These are phyloP conservation scores for Epinephelus fuscoguttatus DNA, from an alignment of 2,113 vertebrate genomes.

Conservation along the genomic window DNA sequence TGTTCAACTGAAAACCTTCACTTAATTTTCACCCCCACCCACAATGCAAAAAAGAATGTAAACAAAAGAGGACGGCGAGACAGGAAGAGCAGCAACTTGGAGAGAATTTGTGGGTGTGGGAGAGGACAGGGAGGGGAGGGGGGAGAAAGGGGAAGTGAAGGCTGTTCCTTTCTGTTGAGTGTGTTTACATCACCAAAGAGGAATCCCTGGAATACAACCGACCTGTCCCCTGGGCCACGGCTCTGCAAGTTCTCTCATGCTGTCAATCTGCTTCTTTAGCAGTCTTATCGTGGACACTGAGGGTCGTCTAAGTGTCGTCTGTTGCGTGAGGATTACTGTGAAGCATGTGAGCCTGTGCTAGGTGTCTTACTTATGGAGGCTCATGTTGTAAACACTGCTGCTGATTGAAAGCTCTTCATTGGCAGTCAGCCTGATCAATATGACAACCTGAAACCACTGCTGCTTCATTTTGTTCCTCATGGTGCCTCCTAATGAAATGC, in stretches of 20 bases:
- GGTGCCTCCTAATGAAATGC: not conserved
- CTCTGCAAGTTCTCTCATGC: constrained; percentile 21
- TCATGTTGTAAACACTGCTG: fast-evolving
- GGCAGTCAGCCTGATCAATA: constrained; percentile 39
- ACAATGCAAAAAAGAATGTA: constrained; percentile 41
- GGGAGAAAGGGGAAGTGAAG: not conserved
- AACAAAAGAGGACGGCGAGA: constrained; percentile 63
- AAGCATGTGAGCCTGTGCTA: not conserved
- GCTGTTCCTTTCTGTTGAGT: constrained; percentile 30
- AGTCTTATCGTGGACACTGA: fast-evolving
- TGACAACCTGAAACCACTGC: constrained; percentile 16
- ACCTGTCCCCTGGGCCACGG: constrained; percentile 18
- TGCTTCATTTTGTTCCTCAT: not conserved
- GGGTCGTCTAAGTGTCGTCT: not conserved
- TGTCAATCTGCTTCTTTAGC: not conserved
- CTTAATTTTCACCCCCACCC: constrained; percentile 36
- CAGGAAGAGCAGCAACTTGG: constrained; percentile 46
- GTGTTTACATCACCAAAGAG: constrained; percentile 72
- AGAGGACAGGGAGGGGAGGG: not conserved
- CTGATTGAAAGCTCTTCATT: constrained; percentile 62
- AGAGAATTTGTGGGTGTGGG: constrained; percentile 48
- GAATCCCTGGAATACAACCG: constrained; percentile 72
- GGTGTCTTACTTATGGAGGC: not conserved
- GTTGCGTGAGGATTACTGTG: not conserved
- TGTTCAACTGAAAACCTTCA: constrained; percentile 38